These are phyloP conservation scores for Syngnathus acus DNA, from an alignment of 2,797 vertebrate genomes.

Conservation along the genomic window DNA sequence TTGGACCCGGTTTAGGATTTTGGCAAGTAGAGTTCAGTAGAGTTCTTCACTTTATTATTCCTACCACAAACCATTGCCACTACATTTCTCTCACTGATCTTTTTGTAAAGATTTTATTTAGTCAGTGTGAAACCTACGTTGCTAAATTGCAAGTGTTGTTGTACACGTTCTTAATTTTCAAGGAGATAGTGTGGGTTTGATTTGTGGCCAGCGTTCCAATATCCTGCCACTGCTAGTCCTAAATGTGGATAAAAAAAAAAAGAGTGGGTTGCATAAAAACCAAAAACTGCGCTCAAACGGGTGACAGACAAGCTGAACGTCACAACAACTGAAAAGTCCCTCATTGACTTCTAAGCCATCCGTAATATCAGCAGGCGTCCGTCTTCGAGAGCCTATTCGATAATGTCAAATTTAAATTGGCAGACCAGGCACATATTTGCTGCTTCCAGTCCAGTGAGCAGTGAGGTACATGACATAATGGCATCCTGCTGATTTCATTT, in stretches of 20 bases:
- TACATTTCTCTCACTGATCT: not conserved
- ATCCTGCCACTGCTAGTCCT: not conserved
- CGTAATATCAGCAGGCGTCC: not conserved
- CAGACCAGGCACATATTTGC: not conserved
- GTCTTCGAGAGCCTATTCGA: not conserved
- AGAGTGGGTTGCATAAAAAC: not conserved
- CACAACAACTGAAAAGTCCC: not conserved
- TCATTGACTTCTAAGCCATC: not conserved
- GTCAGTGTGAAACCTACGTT: too few relatives aligned
- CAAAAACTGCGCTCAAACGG: not conserved
- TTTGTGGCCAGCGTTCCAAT: not conserved
- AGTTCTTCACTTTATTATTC: not conserved
- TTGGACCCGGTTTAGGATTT: not conserved
- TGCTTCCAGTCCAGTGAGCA: not conserved
- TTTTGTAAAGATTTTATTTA: not conserved
- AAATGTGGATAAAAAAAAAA: not conserved
- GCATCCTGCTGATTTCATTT: constrained; percentile 5
- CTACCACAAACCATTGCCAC: not conserved
- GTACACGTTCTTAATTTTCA: not conserved
- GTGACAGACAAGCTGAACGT: not conserved
- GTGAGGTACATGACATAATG: constrained; percentile 3
- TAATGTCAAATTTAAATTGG: constrained; percentile 3
- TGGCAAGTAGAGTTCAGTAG: not conserved
- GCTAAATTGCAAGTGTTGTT: too few relatives aligned
- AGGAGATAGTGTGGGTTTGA: not conserved